Conservation (phyloP, 1,140 invertebrate species). For the Drosophila fuyamai region DNA sequence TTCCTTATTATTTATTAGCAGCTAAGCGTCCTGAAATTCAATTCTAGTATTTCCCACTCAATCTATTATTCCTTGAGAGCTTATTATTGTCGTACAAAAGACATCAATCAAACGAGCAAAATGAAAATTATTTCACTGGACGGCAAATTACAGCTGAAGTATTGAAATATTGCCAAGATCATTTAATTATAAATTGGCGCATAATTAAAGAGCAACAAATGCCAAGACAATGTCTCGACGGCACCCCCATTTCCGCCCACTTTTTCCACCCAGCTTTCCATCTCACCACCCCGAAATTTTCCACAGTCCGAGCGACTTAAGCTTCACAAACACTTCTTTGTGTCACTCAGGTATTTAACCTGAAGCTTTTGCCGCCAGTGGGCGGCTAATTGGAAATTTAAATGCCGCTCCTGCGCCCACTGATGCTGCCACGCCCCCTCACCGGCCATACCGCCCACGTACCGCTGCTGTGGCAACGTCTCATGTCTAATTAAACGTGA, state of each 20-base stretch:
- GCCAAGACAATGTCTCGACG: constrained; percentile 13
- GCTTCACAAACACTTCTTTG: constrained; percentile 51
- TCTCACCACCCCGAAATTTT: background rate
- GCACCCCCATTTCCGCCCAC: background rate
- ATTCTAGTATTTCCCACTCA: constrained; percentile 8
- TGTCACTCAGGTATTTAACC: constrained; percentile 48
- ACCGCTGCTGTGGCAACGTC: constrained; percentile 19
- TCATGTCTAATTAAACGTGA: constrained; percentile 69
- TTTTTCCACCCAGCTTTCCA: background rate
- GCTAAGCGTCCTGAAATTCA: background rate
- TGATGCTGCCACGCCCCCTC: background rate
- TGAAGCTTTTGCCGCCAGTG: constrained; percentile 15
- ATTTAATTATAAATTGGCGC: constrained; percentile 42
- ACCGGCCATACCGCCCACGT: constrained; percentile 22
- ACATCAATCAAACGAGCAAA: constrained; percentile 21
- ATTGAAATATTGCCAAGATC: constrained; percentile 41
- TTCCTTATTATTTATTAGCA: background rate
- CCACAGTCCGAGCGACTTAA: constrained; percentile 14
- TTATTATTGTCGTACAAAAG: constrained; percentile 22
- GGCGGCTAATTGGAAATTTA: constrained; percentile 54
- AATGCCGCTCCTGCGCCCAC: constrained; percentile 31
- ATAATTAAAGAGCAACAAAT: constrained; percentile 43
- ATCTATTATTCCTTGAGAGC: constrained; percentile 22
- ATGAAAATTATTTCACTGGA: constrained; percentile 33
- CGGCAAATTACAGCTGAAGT: constrained; percentile 19